These are phyloP conservation scores for Eulemur rufifrons DNA, from an alignment of 2,113 vertebrate species.

Conservation along the genomic window DNA sequence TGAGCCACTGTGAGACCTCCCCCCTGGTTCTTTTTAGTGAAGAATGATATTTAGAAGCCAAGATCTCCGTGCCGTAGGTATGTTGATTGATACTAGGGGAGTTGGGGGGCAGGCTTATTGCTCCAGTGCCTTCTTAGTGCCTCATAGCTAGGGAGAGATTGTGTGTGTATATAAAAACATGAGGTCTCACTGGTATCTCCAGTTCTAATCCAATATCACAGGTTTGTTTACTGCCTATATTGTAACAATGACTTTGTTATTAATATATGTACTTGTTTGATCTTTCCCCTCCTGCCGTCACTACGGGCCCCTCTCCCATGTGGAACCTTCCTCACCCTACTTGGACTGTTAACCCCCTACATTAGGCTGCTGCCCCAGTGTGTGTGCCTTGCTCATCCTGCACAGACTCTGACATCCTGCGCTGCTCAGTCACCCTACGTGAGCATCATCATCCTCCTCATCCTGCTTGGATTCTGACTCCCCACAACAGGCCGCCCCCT, in stretches of 20 bases:
- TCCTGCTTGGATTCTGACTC: background rate
- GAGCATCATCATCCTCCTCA: background rate
- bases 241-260: background rate
- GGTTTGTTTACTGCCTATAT: background rate
- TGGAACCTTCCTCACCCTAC: background rate
- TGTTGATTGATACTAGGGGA: background rate
- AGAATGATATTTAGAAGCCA: background rate
- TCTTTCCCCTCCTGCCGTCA: background rate
- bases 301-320: background rate
- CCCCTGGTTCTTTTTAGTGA: background rate
- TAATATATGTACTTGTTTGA: background rate
- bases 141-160: background rate
- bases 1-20: too few relatives aligned
- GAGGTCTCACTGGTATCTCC: background rate
- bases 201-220: background rate
- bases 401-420: background rate
- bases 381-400: background rate
- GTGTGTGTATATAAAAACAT: background rate
- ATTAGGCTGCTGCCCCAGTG: background rate
- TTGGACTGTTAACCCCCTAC: background rate
- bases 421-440: background rate
- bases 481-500: background rate
- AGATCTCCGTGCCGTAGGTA: background rate
- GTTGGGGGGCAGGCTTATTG: background rate
- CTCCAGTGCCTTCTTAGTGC: background rate